phyloP scores from a whole-genome alignment of 2,797 vertebrate genomes.

The Phaenicophaeus curvirostris region DNA sequence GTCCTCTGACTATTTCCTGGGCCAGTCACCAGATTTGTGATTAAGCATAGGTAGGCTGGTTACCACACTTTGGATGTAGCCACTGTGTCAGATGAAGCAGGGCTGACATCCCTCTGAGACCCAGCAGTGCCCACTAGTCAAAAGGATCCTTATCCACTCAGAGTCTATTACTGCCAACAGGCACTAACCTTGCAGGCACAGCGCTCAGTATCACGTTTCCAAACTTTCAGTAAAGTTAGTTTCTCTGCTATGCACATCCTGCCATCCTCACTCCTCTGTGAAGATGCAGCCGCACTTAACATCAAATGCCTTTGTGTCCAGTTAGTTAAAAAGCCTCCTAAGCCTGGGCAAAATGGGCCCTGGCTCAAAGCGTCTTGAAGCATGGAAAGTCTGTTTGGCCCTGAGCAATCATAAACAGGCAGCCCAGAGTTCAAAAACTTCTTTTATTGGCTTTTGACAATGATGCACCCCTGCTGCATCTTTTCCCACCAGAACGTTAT shows the following conservation, averaged over 20 bases:
- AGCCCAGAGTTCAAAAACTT: background rate
- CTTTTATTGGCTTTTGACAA: background rate
- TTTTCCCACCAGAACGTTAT: background rate
- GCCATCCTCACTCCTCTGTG: background rate
- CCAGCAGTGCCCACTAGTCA: background rate
- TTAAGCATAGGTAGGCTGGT: background rate
- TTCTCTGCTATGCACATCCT: background rate
- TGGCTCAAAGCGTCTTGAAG: background rate
- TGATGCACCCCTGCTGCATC: background rate
- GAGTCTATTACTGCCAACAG: background rate
- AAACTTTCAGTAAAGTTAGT: background rate
- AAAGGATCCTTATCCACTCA: background rate
- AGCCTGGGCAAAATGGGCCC: background rate
- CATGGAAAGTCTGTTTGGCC: background rate
- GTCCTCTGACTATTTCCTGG: background rate
- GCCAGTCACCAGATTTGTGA: background rate
- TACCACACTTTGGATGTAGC: background rate
- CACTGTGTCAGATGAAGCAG: background rate
- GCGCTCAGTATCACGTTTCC: fast-evolving
- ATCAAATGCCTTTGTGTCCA: background rate
- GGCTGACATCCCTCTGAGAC: background rate
- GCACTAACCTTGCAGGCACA: background rate
- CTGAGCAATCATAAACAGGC: background rate
- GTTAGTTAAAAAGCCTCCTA: background rate
- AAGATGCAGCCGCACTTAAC: background rate